These are phyloP conservation scores for Sterna hirundo DNA, from an alignment of 2,113 vertebrate genomes.

Conservation along the genomic window DNA sequence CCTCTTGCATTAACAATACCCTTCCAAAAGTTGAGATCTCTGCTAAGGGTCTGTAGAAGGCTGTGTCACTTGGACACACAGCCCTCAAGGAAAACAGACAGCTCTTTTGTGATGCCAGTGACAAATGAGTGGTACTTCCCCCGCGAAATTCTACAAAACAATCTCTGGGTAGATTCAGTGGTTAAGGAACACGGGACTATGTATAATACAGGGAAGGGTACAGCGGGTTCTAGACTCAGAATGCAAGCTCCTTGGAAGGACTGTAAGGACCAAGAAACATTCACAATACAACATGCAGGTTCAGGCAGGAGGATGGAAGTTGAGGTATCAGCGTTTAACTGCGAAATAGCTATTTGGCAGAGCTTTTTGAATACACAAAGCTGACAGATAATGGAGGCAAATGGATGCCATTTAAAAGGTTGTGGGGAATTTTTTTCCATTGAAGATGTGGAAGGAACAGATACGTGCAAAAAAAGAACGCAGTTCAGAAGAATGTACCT, in stretches of 20 bases:
- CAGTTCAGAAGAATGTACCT: neutral
- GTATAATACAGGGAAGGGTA: neutral
- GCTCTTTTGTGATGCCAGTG: neutral
- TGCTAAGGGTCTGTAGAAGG: neutral
- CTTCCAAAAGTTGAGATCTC: neutral
- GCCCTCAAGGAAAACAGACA: neutral
- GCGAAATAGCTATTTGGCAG: neutral
- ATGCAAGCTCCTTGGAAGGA: neutral
- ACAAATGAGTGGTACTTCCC: neutral
- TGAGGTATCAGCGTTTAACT: neutral
- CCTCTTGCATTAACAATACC: neutral
- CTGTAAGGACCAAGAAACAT: neutral
- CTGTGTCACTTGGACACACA: neutral
- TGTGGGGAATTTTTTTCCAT: neutral
- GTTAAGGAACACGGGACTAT: neutral
- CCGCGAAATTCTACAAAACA: neutral
- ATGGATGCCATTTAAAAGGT: neutral
- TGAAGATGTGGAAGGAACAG: neutral
- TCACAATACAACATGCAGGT: neutral
- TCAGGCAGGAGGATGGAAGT: neutral
- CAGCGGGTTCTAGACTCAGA: neutral
- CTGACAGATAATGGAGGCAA: neutral
- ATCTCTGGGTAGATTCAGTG: neutral
- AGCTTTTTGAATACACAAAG: neutral
- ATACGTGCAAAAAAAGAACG: neutral